Evolutionary conservation across 2,113 vertebrate genomes (phyloP), one percentile per base, ranked within the genome.

Genomic region (Micronycteris hirsuta): DNA sequence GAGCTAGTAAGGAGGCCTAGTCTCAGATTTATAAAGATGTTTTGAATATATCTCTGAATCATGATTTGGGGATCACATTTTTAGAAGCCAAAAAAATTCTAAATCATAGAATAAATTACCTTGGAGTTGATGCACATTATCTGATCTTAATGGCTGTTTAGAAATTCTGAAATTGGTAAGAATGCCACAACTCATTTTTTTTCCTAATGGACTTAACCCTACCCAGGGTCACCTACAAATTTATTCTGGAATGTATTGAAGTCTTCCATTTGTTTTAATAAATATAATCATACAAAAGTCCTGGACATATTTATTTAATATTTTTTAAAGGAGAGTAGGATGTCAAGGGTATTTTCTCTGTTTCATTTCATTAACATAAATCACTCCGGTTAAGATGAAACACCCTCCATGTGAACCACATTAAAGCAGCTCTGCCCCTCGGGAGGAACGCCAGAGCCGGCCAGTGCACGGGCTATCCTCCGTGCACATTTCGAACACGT

Each of bases 351-450:
- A 94, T 98, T 96, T 97, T 96, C 88, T 97, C 91, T 97, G 88
- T 96, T 98, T 98, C 95, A 97, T 97, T 97, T 96, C 95, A 97
- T 89, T 86, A 96, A 92, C 96, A 96, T 97, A 97, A 97, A 97
- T 97, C 95, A 96, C 73, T 94, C 36, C 33, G 47, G 86, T 95
- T 97, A 97, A 92, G 98, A 98, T 94, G 41, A 95, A 98, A 97
- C 98, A 97, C 54, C 82, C 45, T 97, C 95, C 97, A 98, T 80
- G 95, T 96, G 97, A 98, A 97, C 97, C 49, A 88, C 97, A 98
- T 98, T 98, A 98, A 97, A 95, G 89, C 88, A 96, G 91, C 63
- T 93, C 91, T 97, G 86, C 52, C 86, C 95, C 96, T 95, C 92
- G 97, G 85, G 76, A 98, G 97, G 93, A 95, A 98, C 93, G 84